Evolutionary conservation across 2,797 vertebrate genomes (phyloP), one percentile per base, ranked within the genome.

Genomic region (Galago senegalensis): DNA sequence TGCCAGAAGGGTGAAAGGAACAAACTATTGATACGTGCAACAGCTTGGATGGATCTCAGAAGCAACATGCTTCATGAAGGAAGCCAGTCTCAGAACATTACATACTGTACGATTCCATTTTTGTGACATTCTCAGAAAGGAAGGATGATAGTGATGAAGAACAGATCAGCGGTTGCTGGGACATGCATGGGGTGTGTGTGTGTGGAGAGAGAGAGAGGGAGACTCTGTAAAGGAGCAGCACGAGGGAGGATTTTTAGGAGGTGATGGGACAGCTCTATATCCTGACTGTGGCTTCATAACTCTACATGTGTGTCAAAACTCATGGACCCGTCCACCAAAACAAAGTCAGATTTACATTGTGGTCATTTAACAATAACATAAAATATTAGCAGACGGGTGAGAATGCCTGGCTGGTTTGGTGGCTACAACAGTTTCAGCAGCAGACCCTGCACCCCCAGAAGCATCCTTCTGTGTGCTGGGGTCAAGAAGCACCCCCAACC

Each of bases 41-140:
- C 92, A 90, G 79, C 87, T 81, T 81, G 95, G 82, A 23, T 21
- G 46, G 61, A 37, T 58, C 75, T 84, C 76, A 53, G 1, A 90
- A 72, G 86, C 85, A 23, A 67, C 13, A 4, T 3, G n/a, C 79
- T 91, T 10, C 4, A 76, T 20, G 46, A 63, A 69, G 77, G 88
- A 37, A 86, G 77, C 60, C 79, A 72, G 63, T 40, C 83, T 92
- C 80, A 20, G 89, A 97, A 87, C 34, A 91, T 96, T 81, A 70
- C 56, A 31, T 43, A 29, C 89, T 91, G 87, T 85, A 73, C 61
- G 0, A 3, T 93, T 89, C 91, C 94, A 70, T 84, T 96, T 96
- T 46, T 73, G 91, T 96, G 96, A 94, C 94, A 93, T 93, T 95
- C 93, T 94, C 7, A 1, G 63, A 88, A 82, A 92, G 93, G 93